Base-by-base conservation (phyloP, 2,888 invertebrate species). In the Ptychoptera albimana region DNA sequence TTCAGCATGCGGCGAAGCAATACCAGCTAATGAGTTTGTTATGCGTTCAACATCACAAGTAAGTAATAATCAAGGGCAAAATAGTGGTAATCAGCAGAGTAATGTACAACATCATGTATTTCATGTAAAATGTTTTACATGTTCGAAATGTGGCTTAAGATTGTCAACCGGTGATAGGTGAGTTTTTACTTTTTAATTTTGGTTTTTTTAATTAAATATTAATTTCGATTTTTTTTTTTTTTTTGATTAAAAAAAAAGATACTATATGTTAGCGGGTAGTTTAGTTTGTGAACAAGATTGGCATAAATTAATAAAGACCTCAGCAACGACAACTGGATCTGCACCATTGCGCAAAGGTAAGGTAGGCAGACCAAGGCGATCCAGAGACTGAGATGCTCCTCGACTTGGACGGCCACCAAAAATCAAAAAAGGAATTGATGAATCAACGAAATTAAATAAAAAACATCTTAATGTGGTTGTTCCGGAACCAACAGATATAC, bases 241-340 rank as follows among this genome's bases (percentile, higher is more conserved):
- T 23, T 23, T 32, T 12, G 5, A 45, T 50, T 39, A 39, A 39
- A 44, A 45, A 43, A 37, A 23, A 23, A 23, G 80, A 72, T 92
- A 87, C 72, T 86, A 88, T 69, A 79, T 92, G 74, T 72, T 92
- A 56, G 83, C 86, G 60, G 92, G 91, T 52, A 82, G 81, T 60
- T 75, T 91, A 61, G 83, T 92, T 52, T 93, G 93, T 73, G 93
- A 93, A 70, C 85, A 89, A 68, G 92, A 93, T 71, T 92, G 88
- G 82, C 86, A 89, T 69, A 91, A 91, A 70, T 73, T 91, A 61
- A 77, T 87, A 67, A 86, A 87, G 69, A 77, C 74, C 59, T 71
- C 74, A 52, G 68, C 72, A 55, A 60, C 70, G 51, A 70, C 72
- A 53, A 77, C 79, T 54, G 68, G 73, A 50, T 71, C 76, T 50